A percentile compares a stretch with the other conserved stretches of the same genome.
phyloP scores from a whole-genome alignment of 2,888 invertebrate species.

The Catocala nupta region DNA sequence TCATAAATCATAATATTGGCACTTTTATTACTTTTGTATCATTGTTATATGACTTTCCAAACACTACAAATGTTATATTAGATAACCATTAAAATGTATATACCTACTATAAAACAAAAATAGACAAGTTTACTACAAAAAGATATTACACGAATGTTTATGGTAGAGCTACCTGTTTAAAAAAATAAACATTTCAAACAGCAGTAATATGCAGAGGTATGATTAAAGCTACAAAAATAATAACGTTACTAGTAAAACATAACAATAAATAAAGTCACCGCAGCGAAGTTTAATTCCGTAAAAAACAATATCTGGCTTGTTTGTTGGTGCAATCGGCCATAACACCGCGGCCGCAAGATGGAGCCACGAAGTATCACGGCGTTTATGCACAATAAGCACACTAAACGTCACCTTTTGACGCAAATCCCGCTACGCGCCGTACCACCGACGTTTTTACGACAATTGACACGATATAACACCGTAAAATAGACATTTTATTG shows the following conservation, averaged over 20 bases:
- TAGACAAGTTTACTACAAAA: neutral
- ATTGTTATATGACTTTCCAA: slow-evolving; percentile 25
- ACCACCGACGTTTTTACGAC: slow-evolving; percentile 74
- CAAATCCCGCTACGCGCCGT: slow-evolving; percentile 70
- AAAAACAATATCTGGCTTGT: slow-evolving; percentile 64
- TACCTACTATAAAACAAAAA: neutral
- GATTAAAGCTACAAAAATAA: slow-evolving; percentile 30
- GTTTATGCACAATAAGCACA: slow-evolving; percentile 70
- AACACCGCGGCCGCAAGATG: slow-evolving; percentile 67
- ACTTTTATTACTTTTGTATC: slow-evolving; percentile 34
- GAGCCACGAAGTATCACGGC: slow-evolving; percentile 60
- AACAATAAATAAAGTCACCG: slow-evolving; percentile 54
- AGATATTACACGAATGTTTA: neutral
- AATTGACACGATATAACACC: slow-evolving; percentile 66
- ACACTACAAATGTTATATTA: slow-evolving; percentile 4
- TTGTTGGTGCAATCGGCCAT: slow-evolving; percentile 69
- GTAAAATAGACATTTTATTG: slow-evolving; percentile 81
- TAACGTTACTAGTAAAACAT: slow-evolving; percentile 35
- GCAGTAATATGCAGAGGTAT: neutral
- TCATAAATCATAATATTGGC: slow-evolving; percentile 73
- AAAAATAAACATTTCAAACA: slow-evolving; percentile 4
- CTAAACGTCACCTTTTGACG: slow-evolving; percentile 71
- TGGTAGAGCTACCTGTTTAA: neutral
- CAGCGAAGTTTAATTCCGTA: slow-evolving; percentile 57
- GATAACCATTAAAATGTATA: neutral